A percentile compares a stretch with the other conserved stretches of the same genome.
These are phyloP conservation scores for Pogoniulus pusillus DNA, from an alignment of 2,797 vertebrate genomes.

Conservation along the genomic window DNA sequence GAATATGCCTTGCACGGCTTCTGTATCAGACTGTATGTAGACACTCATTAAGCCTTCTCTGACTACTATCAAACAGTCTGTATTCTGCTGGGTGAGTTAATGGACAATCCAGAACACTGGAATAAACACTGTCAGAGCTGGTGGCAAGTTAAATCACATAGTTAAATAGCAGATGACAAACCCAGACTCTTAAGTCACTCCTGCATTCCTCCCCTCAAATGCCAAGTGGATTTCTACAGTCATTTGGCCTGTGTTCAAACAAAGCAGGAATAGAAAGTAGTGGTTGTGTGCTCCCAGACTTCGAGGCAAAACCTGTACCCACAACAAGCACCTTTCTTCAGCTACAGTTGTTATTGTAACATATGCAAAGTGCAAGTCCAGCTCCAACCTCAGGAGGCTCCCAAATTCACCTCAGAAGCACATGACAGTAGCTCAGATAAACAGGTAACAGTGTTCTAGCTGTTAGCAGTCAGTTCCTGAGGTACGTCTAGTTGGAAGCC, in stretches of 20 bases:
- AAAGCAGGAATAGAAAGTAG: neutral
- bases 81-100: neutral
- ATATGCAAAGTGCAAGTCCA: neutral
- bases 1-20: neutral
- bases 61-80: neutral
- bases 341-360: neutral
- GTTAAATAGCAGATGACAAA: neutral
- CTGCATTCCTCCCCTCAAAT: neutral
- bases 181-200: neutral
- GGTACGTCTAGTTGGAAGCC: neutral
- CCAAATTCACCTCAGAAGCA: neutral
- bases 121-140: neutral
- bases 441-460: neutral
- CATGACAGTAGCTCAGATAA: neutral
- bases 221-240: neutral
- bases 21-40: neutral
- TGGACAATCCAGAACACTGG: neutral
- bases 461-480: neutral
- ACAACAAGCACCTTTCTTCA: neutral
- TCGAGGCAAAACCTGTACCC: neutral
- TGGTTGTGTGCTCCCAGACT: neutral
- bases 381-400: neutral
- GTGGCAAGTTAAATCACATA: neutral
- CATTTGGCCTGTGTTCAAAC: neutral
- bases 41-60: neutral